These are phyloP conservation scores for Gallinago paraguaiae DNA, from an alignment of 2,113 vertebrate genomes.

Conservation along the genomic window DNA sequence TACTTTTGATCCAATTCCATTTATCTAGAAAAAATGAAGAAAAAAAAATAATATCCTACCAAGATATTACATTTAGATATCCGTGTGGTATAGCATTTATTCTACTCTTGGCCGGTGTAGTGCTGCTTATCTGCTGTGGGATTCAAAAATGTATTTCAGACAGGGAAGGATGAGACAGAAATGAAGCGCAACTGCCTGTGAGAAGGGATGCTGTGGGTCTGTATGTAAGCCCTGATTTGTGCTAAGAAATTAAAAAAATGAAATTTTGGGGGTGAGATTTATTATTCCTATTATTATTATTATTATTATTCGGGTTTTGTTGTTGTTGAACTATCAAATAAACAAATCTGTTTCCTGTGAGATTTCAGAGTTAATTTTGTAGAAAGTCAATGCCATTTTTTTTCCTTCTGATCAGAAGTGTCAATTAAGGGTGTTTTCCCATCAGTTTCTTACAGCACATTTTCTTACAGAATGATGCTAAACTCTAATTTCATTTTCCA, in stretches of 20 bases:
- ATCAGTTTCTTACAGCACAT: not conserved
- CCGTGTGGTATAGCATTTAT: rapidly evolving
- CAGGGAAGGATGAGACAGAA: not conserved
- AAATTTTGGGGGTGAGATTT: too few relatives aligned
- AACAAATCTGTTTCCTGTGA: not conserved
- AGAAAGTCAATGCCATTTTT: not conserved
- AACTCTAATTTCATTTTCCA: conserved; percentile 20
- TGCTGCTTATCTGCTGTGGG: not conserved
- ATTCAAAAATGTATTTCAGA: not conserved
- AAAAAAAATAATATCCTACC: not conserved
- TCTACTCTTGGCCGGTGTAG: not conserved
- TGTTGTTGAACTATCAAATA: not conserved
- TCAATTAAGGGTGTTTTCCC: not conserved
- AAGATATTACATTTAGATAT: not conserved
- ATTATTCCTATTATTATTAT: not conserved
- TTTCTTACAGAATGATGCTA: not conserved
- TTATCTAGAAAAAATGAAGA: not conserved
- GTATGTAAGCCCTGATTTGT: not conserved
- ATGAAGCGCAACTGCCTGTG: not conserved
- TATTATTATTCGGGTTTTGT: not conserved
- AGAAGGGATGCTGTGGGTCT: not conserved
- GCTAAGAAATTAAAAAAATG: not conserved
- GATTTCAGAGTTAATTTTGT: not conserved
- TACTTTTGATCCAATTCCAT: not conserved
- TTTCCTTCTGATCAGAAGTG: not conserved